phyloP scores from a whole-genome alignment of 2,113 vertebrate species.

The Hippolais icterina region DNA sequence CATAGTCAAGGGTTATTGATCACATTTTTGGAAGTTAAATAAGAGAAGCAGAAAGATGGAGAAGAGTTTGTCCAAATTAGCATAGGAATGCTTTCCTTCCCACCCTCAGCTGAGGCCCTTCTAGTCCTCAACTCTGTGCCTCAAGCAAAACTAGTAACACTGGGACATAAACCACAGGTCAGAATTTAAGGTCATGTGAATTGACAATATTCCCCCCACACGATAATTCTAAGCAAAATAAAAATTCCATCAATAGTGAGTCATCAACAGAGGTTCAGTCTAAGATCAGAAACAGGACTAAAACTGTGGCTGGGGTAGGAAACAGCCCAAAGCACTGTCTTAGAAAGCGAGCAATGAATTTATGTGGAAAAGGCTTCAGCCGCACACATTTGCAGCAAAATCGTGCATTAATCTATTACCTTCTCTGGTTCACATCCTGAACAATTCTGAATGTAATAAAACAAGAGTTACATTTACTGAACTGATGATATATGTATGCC shows the following conservation, averaged over 20 bases:
- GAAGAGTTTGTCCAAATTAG: neutral
- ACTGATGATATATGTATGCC: neutral
- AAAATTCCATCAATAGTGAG: neutral
- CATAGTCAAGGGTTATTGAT: neutral
- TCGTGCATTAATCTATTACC: neutral
- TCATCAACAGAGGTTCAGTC: neutral
- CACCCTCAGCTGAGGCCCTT: neutral
- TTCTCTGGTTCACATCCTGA: neutral
- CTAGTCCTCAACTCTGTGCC: neutral
- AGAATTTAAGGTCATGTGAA: neutral
- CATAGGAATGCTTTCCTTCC: neutral
- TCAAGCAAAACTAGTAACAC: neutral
- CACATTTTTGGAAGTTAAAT: neutral
- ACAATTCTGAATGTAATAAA: neutral
- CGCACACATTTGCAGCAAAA: accelerated
- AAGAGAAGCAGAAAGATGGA: neutral
- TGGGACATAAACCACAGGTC: neutral
- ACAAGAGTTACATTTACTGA: neutral
- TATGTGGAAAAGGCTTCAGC: neutral
- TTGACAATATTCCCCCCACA: neutral
- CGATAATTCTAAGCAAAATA: neutral
- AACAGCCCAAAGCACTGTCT: neutral
- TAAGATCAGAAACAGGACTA: neutral
- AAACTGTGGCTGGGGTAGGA: neutral
- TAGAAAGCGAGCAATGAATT: neutral